Percentiles rank a stretch among this genome's conserved stretches.
These are phyloP conservation scores for Dicrostonyx torquatus DNA, from an alignment of 2,797 vertebrate genomes.

Conservation along the genomic window DNA sequence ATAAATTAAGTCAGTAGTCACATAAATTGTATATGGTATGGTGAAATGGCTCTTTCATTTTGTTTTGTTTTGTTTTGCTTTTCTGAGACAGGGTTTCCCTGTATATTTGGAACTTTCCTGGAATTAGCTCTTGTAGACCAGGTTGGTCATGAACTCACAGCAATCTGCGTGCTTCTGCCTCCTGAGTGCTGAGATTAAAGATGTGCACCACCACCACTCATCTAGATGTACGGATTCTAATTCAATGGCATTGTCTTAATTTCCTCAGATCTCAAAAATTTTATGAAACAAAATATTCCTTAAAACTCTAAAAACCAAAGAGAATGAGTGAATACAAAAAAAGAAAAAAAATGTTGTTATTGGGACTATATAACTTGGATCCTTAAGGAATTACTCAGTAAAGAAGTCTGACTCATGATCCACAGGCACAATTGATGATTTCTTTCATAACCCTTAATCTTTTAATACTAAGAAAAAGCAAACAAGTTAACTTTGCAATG, in stretches of 20 bases:
- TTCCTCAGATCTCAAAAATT: slow-evolving; percentile 6
- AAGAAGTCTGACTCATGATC: slow-evolving; percentile 12
- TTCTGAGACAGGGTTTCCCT: no score
- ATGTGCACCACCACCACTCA: not conserved
- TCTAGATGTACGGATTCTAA: not conserved
- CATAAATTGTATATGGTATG: not conserved
- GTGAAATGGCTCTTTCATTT: no score
- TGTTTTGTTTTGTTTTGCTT: no score
- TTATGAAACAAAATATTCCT: not conserved
- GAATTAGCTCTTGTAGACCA: no score
- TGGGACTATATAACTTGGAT: not conserved
- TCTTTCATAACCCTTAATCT: slow-evolving; percentile 47
- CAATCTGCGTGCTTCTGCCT: no score
- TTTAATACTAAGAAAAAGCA: slow-evolving; percentile 55
- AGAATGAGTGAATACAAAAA: not conserved
- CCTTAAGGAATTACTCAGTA: slow-evolving; percentile 20
- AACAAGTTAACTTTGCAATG: slow-evolving; percentile 42
- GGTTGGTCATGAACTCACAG: no score
- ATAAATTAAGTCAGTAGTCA: slow-evolving; percentile 4
- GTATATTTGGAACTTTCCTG: no score
- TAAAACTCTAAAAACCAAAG: not conserved
- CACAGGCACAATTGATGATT: not conserved
- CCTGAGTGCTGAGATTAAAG: no score
- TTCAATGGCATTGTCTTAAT: slow-evolving; percentile 8
- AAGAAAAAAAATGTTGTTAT: not conserved